Percentiles rank a stretch among this genome's conserved stretches.
Evolutionary conservation across 1,140 invertebrate species (phyloP).

Genomic region (Meloidogyne hapla): DNA sequence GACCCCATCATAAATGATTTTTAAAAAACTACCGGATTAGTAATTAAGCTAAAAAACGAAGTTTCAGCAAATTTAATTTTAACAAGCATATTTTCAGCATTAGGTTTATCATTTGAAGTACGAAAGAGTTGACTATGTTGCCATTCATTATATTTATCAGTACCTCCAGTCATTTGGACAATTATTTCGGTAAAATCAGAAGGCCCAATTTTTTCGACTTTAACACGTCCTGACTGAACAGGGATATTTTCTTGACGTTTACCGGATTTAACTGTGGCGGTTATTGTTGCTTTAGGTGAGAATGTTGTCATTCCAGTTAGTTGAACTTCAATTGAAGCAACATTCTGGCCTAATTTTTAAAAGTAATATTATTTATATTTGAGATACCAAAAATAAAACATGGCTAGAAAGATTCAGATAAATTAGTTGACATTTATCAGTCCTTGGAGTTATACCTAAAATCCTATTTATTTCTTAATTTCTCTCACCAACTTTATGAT

Average conservation of each 20-base stretch:
- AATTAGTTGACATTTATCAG: no score
- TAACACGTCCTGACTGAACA: not conserved
- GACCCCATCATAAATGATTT: no score
- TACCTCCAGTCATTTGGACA: not conserved
- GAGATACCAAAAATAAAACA: no score
- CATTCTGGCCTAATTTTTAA: no score
- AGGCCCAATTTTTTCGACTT: not conserved
- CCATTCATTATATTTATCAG: not conserved
- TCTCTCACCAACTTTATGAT: no score
- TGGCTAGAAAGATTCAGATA: no score
- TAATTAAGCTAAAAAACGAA: not conserved
- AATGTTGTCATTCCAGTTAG: not conserved
- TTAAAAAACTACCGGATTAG: not conserved
- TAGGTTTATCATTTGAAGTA: not conserved
- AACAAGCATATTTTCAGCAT: not conserved
- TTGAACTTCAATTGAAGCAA: not conserved
- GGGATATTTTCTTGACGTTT: not conserved
- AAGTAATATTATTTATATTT: no score
- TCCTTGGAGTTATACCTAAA: no score
- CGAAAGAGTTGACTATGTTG: not conserved
- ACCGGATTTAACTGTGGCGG: not conserved
- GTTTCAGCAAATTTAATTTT: not conserved
- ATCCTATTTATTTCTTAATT: no score
- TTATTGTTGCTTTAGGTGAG: not conserved
- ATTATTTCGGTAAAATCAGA: conserved; percentile 2